These are phyloP conservation scores for Eristalinus aeneus DNA, from an alignment of 2,888 invertebrate species.

Conservation along the genomic window DNA sequence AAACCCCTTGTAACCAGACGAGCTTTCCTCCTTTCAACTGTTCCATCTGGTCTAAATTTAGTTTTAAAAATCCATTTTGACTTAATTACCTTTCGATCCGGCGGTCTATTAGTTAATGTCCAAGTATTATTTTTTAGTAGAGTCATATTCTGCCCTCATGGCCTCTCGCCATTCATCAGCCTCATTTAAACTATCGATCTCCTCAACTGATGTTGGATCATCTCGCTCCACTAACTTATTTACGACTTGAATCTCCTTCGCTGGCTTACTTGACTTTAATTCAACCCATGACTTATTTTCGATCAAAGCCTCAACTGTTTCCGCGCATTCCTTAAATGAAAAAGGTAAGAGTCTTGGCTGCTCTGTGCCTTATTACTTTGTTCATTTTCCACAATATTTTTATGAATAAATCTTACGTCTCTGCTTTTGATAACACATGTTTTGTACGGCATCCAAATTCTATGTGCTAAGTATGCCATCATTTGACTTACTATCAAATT, in stretches of 20 bases:
- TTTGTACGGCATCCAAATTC: too few species aligned
- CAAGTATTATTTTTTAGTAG: conserved; percentile 18
- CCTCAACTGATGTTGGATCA: conserved; percentile 4
- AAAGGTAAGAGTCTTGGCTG: too few species aligned
- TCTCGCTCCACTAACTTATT: background rate
- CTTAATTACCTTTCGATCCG: conserved; percentile 4
- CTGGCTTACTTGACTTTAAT: too few species aligned
- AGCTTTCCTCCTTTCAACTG: conserved; percentile 12
- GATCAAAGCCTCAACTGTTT: background rate
- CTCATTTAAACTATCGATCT: background rate
- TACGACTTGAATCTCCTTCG: too few species aligned
- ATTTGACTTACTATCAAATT: conserved; percentile 21
- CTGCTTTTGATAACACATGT: too few species aligned
- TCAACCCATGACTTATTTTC: too few species aligned
- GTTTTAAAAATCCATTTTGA: conserved; percentile 25
- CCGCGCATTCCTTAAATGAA: too few species aligned
- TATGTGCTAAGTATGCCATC: conserved; percentile 5
- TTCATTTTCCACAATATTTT: too few species aligned
- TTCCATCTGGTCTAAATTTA: conserved; percentile 10
- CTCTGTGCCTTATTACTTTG: too few species aligned
- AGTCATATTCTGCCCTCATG: conserved; percentile 7
- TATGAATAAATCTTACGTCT: background rate
- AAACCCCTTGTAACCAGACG: conserved; percentile 9
- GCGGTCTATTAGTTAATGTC: conserved; percentile 16
- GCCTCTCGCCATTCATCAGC: conserved; percentile 14